Conservation (phyloP, 2,797 vertebrate species). For the Echeneis naucrates region DNA sequence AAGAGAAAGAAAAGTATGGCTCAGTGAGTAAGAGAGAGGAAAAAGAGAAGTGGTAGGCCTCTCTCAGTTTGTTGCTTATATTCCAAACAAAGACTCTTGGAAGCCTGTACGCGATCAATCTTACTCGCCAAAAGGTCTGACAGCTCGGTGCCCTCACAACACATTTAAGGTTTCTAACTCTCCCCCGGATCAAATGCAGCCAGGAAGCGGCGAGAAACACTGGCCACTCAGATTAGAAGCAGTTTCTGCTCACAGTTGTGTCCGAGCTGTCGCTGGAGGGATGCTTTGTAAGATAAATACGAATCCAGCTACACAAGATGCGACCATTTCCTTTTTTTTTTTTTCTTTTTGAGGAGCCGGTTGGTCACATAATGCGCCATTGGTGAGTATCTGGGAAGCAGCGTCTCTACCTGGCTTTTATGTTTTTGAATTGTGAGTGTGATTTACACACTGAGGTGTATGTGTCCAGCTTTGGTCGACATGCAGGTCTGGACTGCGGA, state of each 20-base stretch:
- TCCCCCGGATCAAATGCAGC: conserved; percentile 93
- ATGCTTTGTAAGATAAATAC: conserved; percentile 75
- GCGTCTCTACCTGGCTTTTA: conserved; percentile 63
- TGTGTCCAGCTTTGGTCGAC: conserved; percentile 53
- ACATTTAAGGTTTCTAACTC: conserved; percentile 96
- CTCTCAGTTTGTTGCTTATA: conserved; percentile 91
- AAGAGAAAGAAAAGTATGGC: too few species aligned
- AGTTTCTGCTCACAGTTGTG: conserved; percentile 72
- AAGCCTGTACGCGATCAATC: conserved; percentile 96
- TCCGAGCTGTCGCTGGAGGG: conserved; percentile 78
- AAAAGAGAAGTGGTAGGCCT: conserved; percentile 78
- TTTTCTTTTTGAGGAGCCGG: conserved; percentile 47
- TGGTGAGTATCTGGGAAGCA: conserved; percentile 72
- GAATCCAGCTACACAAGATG: conserved; percentile 60
- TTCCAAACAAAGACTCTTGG: conserved; percentile 98
- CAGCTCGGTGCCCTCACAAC: conserved; percentile 98
- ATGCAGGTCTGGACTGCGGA: conserved; percentile 42
- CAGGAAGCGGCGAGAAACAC: conserved; percentile 89
- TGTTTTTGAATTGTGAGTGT: conserved; percentile 32
- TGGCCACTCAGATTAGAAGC: conserved; percentile 83
- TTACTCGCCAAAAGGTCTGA: conserved; percentile 98
- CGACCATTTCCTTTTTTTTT: conserved; percentile 52
- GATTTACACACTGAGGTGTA: conserved; percentile 18
- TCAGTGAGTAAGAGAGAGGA: conserved; percentile 54
- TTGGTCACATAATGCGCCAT: conserved; percentile 37